These are phyloP conservation scores for Onychostoma macrolepis DNA, from an alignment of 2,113 vertebrate species.

Conservation along the genomic window DNA sequence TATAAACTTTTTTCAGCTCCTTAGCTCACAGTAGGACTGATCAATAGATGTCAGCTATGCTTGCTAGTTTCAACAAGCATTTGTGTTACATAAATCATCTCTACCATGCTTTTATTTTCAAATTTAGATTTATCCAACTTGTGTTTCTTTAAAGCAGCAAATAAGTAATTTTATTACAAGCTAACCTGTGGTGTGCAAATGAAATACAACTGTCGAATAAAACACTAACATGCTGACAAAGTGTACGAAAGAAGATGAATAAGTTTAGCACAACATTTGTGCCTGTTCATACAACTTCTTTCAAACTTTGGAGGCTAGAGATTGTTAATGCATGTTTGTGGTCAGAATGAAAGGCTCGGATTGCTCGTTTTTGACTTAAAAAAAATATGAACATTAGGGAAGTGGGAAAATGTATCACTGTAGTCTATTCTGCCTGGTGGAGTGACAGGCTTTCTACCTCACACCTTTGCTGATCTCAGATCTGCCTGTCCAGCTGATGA, in stretches of 20 bases:
- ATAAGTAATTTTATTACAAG: constrained; percentile 44
- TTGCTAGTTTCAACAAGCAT: constrained; percentile 65
- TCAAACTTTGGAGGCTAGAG: neutral
- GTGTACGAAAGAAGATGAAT: constrained; percentile 18
- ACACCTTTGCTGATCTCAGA: neutral
- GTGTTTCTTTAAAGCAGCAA: constrained; percentile 27
- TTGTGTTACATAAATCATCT: constrained; percentile 53
- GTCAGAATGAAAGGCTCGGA: constrained; percentile 21
- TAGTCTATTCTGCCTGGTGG: neutral
- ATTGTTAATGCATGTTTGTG: constrained; percentile 8
- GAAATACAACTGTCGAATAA: constrained; percentile 38
- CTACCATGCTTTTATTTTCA: constrained; percentile 51
- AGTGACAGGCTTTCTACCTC: neutral
- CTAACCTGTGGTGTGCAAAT: constrained; percentile 20
- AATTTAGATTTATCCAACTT: constrained; percentile 27
- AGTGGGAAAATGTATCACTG: neutral
- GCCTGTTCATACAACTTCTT: neutral
- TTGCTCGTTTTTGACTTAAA: constrained; percentile 26
- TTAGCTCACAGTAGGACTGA: constrained; percentile 57
- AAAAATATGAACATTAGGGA: constrained; percentile 6
- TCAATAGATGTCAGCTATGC: constrained; percentile 73
- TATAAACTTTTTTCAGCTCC: constrained; percentile 66
- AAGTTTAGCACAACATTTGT: constrained; percentile 7
- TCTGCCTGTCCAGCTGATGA: neutral
- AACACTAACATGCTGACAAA: constrained; percentile 33